Evolutionary conservation across 1,140 invertebrate genomes (phyloP).

Genomic region (Nasonia longicornis): DNA sequence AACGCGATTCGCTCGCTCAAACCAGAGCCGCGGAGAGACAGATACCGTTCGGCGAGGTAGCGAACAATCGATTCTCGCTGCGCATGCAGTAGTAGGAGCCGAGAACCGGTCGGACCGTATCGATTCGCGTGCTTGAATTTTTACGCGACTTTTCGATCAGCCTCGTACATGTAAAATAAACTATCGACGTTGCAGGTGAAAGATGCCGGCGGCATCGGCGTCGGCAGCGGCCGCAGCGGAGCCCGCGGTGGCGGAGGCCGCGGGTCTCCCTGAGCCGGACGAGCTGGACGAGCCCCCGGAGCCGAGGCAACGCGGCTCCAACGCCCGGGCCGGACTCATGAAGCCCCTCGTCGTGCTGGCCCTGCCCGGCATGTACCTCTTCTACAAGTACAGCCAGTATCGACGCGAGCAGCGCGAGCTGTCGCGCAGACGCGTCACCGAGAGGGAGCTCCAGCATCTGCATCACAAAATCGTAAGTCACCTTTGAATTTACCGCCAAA

Average conservation of each 20-base stretch:
- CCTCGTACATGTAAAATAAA: background rate
- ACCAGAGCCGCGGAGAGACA: too few relatives aligned
- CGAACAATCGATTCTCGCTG: constrained; percentile 23
- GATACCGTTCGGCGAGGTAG: background rate
- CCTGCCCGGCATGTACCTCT: constrained; percentile 88
- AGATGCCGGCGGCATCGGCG: constrained; percentile 60
- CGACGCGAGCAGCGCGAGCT: constrained; percentile 85
- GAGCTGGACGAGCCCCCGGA: constrained; percentile 65
- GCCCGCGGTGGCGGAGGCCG: constrained; percentile 57
- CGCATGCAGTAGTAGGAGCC: background rate
- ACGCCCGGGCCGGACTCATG: constrained; percentile 76
- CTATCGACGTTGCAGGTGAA: constrained; percentile 24
- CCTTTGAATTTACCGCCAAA: constrained; percentile 25
- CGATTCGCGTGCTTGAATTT: too few relatives aligned
- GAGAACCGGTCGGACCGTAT: background rate
- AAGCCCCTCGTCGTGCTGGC: constrained; percentile 85
- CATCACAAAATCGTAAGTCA: constrained; percentile 91
- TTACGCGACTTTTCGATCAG: too few relatives aligned
- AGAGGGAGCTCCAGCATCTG: constrained; percentile 85
- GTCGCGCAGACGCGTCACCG: constrained; percentile 82
- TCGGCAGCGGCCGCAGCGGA: constrained; percentile 53
- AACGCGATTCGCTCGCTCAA: background rate
- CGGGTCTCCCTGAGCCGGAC: constrained; percentile 58
- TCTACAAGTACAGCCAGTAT: constrained; percentile 91
- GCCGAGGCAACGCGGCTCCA: constrained; percentile 55